These are phyloP conservation scores for Zosterops japonicus DNA, from an alignment of 2,113 vertebrate genomes.

Conservation along the genomic window DNA sequence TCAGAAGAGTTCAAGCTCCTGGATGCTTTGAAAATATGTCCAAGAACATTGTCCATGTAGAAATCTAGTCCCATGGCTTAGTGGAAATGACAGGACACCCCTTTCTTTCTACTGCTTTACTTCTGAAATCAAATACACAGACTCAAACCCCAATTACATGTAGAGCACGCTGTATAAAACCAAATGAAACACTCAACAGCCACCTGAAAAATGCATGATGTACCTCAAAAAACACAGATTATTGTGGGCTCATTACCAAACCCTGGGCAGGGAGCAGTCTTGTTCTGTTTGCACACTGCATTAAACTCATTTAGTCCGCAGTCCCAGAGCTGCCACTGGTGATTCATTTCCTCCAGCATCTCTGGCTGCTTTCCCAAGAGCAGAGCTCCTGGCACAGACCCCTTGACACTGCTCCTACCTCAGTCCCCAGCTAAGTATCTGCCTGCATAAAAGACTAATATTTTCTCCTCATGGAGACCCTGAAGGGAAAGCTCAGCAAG, in stretches of 20 bases:
- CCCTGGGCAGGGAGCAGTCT: not conserved
- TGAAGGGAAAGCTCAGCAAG: not conserved
- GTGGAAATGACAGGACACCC: not conserved
- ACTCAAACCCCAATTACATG: not conserved
- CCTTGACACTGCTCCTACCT: not conserved
- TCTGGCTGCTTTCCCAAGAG: not conserved
- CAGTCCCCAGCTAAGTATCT: not conserved
- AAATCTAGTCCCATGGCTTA: not conserved
- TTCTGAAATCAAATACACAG: not conserved
- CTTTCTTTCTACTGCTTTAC: not conserved
- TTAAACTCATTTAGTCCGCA: not conserved
- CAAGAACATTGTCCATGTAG: not conserved
- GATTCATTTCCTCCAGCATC: not conserved
- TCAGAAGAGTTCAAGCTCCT: not conserved
- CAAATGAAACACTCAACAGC: not conserved
- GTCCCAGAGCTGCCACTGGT: not conserved
- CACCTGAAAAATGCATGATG: not conserved
- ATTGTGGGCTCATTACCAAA: not conserved
- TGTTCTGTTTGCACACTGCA: constrained; percentile 16
- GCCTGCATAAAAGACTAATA: not conserved
- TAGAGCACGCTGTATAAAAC: not conserved
- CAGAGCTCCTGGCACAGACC: not conserved
- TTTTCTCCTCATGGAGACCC: not conserved
- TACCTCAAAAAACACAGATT: not conserved
- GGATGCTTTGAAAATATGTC: not conserved